Evolutionary conservation across 2,797 vertebrate species (phyloP), one percentile per base, ranked within the genome.

Genomic region (Antrozous pallidus): DNA sequence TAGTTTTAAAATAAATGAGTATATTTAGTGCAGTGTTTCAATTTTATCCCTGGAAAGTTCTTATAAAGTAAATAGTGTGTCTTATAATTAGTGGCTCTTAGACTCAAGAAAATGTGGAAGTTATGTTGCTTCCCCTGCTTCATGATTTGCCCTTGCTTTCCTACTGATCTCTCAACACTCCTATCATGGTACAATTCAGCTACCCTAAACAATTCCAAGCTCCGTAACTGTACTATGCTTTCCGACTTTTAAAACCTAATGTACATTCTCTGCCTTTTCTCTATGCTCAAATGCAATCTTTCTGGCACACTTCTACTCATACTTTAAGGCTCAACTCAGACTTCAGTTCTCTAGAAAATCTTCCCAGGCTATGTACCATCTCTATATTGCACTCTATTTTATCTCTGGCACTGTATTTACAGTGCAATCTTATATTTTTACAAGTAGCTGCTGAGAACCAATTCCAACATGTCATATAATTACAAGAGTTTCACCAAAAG

Each of bases 381-480:
- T 94, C 56, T 87, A 84, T 90, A 70, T 33, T 81, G 47, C 58
- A 36, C 49, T 56, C 58, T 17, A 45, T 33, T 73, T 82, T 92
- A 78, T 90, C 93, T 93, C 84, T 95, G 96, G 96, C 95, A 95
- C 67, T 40, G 28, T 9, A 51, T 42, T 86, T 71, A 26, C 20
- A 82, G 38, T 88, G 69, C 24, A 71, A 87, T 93, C 91, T 95
- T 96, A 94, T 93, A 95, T 95, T 97, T 97, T 95, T 77, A 80
- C 94, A 96, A 93, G 73, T 73, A 82, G 94, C 31, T 51, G 18
- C 49, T 7, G 6, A 6, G 49, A 51, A 51, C 49, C 49, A 51
- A 51, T 51, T 51, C 49, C 49, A 51, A 51, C 49, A 51, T 51
- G 49, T 51, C 49, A 51, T 51, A 51, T 20, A 51, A 51, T 51